These are phyloP conservation scores for Syngnathus rostellatus DNA, from an alignment of 2,797 vertebrate species.

Conservation along the genomic window DNA sequence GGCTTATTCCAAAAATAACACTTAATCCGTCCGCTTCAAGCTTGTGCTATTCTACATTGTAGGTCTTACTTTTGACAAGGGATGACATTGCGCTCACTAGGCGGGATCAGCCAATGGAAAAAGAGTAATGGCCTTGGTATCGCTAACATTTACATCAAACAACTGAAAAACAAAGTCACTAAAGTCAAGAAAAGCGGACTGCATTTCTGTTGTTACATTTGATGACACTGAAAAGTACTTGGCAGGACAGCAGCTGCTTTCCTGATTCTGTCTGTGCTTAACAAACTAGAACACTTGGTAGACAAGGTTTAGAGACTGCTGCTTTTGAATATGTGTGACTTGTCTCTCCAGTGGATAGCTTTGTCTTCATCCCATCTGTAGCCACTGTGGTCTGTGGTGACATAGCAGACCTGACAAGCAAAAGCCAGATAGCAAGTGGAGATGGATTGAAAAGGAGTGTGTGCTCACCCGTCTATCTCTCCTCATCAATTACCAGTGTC, in stretches of 20 bases:
- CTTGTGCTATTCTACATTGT: background rate
- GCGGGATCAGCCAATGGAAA: background rate
- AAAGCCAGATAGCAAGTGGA: constrained; percentile 48
- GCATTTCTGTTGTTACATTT: background rate
- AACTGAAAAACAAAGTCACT: background rate
- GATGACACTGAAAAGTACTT: background rate
- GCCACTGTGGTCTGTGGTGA: constrained; percentile 45
- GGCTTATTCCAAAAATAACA: constrained; percentile 1
- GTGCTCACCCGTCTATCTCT: constrained; percentile 49
- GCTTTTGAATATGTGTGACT: background rate
- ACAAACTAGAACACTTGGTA: background rate
- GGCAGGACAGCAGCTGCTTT: background rate
- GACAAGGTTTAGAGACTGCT: background rate
- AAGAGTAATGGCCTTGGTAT: background rate
- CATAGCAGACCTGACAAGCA: constrained; percentile 52
- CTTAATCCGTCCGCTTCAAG: constrained; percentile 1
- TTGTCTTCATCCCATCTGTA: constrained; percentile 15
- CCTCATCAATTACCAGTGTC: constrained; percentile 55
- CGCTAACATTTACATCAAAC: background rate
- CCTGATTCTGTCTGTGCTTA: background rate
- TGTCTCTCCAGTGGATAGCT: background rate
- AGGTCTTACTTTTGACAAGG: background rate
- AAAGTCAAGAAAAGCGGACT: background rate
- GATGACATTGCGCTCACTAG: background rate
- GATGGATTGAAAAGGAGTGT: constrained; percentile 58